phyloP scores from a whole-genome alignment of 1,140 invertebrate species.

The Trichoplusia ni region DNA sequence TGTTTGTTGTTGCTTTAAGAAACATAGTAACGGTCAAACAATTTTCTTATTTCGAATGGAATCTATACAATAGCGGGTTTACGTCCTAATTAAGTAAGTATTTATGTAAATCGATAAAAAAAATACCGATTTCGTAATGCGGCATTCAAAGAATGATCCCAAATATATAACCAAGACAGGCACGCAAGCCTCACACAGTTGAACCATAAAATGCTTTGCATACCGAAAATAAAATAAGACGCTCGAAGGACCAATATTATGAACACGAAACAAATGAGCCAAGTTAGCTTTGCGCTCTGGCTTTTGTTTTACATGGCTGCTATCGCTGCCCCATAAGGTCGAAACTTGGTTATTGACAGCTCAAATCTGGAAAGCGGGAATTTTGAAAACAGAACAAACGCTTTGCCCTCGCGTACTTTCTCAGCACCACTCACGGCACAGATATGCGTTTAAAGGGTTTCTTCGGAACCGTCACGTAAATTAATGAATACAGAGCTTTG shows the following conservation, averaged over 20 bases:
- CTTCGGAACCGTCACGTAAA: slow-evolving; percentile 65
- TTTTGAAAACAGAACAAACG: slow-evolving; percentile 25
- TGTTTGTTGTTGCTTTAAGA: too few species aligned
- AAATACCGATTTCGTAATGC: slow-evolving; percentile 31
- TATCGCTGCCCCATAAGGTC: slow-evolving; percentile 13
- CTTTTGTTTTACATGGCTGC: slow-evolving; percentile 11
- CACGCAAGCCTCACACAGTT: slow-evolving; percentile 49
- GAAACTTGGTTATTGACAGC: slow-evolving; percentile 11
- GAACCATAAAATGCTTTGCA: slow-evolving; percentile 66
- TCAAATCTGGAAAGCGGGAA: slow-evolving; percentile 7
- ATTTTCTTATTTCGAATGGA: neutral
- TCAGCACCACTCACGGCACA: slow-evolving; percentile 42
- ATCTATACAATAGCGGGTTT: slow-evolving; percentile 20
- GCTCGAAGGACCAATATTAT: slow-evolving; percentile 46
- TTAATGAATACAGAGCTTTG: slow-evolving; percentile 62
- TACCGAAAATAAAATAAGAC: slow-evolving; percentile 63
- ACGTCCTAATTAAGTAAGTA: slow-evolving; percentile 31
- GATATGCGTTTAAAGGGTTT: slow-evolving; percentile 60
- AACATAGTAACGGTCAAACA: neutral
- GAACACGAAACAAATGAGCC: slow-evolving; percentile 41
- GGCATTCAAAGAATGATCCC: slow-evolving; percentile 40
- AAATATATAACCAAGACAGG: slow-evolving; percentile 43
- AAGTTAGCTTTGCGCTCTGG: slow-evolving; percentile 23
- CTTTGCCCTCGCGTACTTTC: slow-evolving; percentile 39
- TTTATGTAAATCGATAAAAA: slow-evolving; percentile 34